phyloP scores from a whole-genome alignment of 2,113 vertebrate species.

The Chroicocephalus ridibundus region DNA sequence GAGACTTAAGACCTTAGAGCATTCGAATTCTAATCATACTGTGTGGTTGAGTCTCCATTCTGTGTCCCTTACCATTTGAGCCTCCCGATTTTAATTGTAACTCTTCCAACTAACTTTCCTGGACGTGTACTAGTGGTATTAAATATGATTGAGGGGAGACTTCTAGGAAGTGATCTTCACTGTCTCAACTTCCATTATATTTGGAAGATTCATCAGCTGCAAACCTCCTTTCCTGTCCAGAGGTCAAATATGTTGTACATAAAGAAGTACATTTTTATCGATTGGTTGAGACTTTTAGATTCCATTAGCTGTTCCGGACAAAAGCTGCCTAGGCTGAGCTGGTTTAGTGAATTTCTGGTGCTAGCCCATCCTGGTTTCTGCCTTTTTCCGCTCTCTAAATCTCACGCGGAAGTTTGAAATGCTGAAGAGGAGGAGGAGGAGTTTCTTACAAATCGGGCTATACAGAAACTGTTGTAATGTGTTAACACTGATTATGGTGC shows the following conservation, averaged over 20 bases:
- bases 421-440: neutral
- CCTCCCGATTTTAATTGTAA: neutral
- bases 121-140: neutral
- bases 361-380: neutral
- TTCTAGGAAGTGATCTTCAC: neutral
- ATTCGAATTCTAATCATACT: neutral
- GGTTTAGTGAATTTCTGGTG: neutral
- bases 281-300: neutral
- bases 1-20: neutral
- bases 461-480: neutral
- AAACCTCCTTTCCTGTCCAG: neutral
- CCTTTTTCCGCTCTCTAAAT: neutral
- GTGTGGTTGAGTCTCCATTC: neutral
- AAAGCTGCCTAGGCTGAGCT: neutral
- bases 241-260: neutral
- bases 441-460: neutral
- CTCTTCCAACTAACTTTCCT: neutral
- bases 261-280: neutral
- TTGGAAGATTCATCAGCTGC: neutral
- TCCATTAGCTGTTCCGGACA: neutral
- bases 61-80: neutral
- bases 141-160: neutral
- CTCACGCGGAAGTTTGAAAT: neutral
- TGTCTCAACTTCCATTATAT: neutral
- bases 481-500: neutral